Conservation (phyloP, 2,113 vertebrate species). For the Engraulis encrasicolus region DNA sequence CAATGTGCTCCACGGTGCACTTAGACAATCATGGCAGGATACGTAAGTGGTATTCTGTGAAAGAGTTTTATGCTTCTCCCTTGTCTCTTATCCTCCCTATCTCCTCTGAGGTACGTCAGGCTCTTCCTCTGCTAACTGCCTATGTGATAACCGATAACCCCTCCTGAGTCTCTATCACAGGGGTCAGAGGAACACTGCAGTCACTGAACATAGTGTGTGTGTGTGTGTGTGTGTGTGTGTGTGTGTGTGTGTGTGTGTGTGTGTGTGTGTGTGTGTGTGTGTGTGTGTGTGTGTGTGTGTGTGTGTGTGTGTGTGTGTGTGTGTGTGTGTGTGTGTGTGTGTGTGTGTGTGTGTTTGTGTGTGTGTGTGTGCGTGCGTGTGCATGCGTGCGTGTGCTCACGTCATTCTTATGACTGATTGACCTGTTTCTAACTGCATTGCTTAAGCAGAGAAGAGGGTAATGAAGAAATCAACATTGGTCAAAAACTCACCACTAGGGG, state of each 20-base stretch:
- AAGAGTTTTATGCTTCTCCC: background rate
- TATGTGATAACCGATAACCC: conserved; percentile 9
- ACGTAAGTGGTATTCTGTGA: background rate
- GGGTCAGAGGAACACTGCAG: background rate
- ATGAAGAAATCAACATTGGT: too few species aligned
- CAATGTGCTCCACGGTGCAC: too few species aligned
- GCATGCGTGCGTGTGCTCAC: background rate
- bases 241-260: too few species aligned
- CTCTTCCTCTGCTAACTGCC: background rate
- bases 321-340: background rate
- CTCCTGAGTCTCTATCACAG: background rate
- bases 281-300: background rate
- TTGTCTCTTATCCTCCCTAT: background rate
- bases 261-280: background rate
- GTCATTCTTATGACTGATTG: too few species aligned
- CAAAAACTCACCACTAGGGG: background rate
- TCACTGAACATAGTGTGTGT: background rate
- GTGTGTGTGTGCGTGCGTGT: too few species aligned
- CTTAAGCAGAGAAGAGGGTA: too few species aligned
- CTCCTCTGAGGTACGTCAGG: background rate
- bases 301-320: background rate
- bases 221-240: too few species aligned
- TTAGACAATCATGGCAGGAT: background rate
- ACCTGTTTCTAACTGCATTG: too few species aligned
- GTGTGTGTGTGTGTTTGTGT: background rate